Conservation (phyloP, 2,797 vertebrate species). For the Pogonophryne albipinna region DNA sequence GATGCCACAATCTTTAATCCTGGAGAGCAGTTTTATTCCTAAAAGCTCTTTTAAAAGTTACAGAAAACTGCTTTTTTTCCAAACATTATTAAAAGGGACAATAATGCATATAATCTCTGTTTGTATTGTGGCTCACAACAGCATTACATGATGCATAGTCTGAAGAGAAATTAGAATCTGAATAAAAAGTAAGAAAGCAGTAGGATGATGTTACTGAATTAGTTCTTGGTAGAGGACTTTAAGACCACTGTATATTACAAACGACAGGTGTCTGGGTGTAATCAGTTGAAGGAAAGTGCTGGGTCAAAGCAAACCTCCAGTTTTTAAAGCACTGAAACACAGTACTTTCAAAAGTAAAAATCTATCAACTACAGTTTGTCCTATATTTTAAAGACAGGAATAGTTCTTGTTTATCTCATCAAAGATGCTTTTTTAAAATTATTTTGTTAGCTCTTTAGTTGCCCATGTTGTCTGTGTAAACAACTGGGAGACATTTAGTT, state of each 20-base stretch:
- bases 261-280: constrained; percentile 25
- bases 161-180: not conserved
- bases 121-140: not conserved
- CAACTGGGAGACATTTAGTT: constrained; percentile 35
- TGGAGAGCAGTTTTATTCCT: constrained; percentile 39
- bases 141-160: not conserved
- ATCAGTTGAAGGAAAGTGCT: constrained; percentile 44
- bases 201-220: not conserved
- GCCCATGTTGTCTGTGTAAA: constrained; percentile 49
- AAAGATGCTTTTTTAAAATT: not conserved
- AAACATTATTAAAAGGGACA: not conserved
- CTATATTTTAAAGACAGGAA: constrained; percentile 40
- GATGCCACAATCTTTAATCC: too few relatives aligned
- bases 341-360: constrained; percentile 47
- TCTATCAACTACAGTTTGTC: constrained; percentile 34
- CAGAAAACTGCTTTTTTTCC: not conserved
- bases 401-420: constrained; percentile 19
- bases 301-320: constrained; percentile 23
- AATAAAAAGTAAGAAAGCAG: constrained; percentile 2
- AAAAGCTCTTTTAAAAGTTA: constrained; percentile 27
- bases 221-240: constrained; percentile 38
- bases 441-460: constrained; percentile 19
- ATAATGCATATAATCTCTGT: constrained; percentile 17
- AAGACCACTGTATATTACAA: constrained; percentile 15
- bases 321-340: constrained; percentile 38